Evolutionary conservation across 1,140 invertebrate genomes (phyloP).

Genomic region (Aphidius gifuensis): DNA sequence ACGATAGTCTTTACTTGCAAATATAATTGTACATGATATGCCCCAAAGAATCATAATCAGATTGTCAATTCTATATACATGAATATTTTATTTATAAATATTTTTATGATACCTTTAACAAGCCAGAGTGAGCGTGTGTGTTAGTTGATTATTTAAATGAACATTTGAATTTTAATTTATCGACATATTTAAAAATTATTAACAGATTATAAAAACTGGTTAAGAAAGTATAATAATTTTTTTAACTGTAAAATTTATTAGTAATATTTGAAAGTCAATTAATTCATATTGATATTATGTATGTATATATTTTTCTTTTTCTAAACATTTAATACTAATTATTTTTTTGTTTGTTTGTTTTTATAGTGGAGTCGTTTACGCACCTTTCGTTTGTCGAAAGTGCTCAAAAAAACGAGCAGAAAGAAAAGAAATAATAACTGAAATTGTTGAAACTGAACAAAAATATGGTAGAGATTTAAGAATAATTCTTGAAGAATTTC

Average conservation of each 20-base stretch:
- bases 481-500: constrained; percentile 92
- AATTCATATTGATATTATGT: neutral
- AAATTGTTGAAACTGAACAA: constrained; percentile 94
- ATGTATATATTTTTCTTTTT: neutral
- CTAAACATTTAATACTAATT: neutral
- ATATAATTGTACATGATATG: too few relatives aligned
- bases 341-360: constrained; percentile 30
- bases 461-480: constrained; percentile 90
- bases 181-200: constrained; percentile 5
- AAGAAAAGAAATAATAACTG: constrained; percentile 89
- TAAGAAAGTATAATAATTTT: constrained; percentile 9
- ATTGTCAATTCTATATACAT: neutral
- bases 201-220: constrained; percentile 9
- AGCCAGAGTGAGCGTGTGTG: too few relatives aligned
- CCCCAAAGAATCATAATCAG: constrained; percentile 10
- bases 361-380: constrained; percentile 65
- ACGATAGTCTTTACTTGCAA: constrained; percentile 1
- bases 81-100: neutral
- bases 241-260: neutral
- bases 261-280: neutral
- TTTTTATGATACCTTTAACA: neutral
- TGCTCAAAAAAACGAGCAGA: constrained; percentile 85
- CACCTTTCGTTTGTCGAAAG: constrained; percentile 80
- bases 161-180: neutral
- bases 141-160: too few relatives aligned